Evolutionary conservation across 1,140 invertebrate genomes (phyloP), one percentile per base, ranked within the genome.

Genomic region (Bombus confusus): DNA sequence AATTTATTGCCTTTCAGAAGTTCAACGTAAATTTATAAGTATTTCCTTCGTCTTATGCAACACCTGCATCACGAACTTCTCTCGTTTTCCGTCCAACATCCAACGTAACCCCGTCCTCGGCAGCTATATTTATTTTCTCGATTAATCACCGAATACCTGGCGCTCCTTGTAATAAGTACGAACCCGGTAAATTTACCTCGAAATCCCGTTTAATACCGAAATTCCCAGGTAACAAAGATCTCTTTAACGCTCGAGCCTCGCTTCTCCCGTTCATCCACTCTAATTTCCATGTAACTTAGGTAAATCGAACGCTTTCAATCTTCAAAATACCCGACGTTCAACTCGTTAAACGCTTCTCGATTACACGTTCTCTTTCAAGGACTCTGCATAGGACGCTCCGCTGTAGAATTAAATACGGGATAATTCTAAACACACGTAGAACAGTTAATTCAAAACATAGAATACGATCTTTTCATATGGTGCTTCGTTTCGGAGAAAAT

Each of bases 261-360:
- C 18, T 47, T 47, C n/a, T 25, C 43, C 3, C n/a, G 6, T 77
- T 41, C 34, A 31, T 31, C n/a, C 18, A 37, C 37, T 83, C 39
- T 84, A 84, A 84, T 79, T 79, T 71, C n/a, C 75, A 47, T 18
- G 31, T 39, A 78, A 52, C 82, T 79, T 47, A 28, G 39, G 22
- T 78, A 78, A 84, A 84, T 84, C 37, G 74, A 59, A 68, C 39
- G 66, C 37, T 62, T 71, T 71, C 62, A 78, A 78, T 83, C 82
- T 77, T 69, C 34, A 78, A 83, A 83, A 83, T 83, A 83, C 59
- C 64, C 47, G 18, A 15, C 31, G 22, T 52, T 47, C 62, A 34
- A 37, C 47, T 59, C 64, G 64, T 84, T 79, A 84, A 84, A 71
- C 62, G 28, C 4, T 13, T 59, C 64, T 59, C 64, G 47, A 72